A percentile compares a stretch with the other conserved stretches of the same genome.
These are phyloP conservation scores for Aspidoscelis tigris DNA, from an alignment of 2,113 vertebrate genomes.

Conservation along the genomic window DNA sequence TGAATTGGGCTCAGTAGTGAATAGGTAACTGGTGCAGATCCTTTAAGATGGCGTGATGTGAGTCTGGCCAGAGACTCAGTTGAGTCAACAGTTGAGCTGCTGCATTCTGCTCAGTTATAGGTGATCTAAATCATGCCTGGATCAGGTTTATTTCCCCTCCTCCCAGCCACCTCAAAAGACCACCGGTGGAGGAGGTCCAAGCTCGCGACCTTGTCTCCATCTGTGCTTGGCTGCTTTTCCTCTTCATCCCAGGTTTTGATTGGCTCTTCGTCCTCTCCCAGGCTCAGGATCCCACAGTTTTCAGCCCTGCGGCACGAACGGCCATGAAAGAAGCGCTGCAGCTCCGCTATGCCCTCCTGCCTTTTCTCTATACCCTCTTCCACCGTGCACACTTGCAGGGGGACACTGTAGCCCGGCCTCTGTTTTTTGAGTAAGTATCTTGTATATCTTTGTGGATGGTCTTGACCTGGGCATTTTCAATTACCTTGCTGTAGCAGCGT, in stretches of 20 bases:
- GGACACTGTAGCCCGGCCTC: constrained; percentile 82
- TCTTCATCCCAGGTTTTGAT: background rate
- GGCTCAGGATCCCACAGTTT: constrained; percentile 85
- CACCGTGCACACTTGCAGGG: constrained; percentile 82
- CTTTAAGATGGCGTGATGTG: too few relatives aligned
- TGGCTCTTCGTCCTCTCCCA: constrained; percentile 24
- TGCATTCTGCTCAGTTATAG: too few relatives aligned
- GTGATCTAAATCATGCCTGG: too few relatives aligned
- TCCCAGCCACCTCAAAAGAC: background rate
- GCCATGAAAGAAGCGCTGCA: constrained; percentile 86
- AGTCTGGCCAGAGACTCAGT: too few relatives aligned
- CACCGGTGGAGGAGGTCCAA: too few relatives aligned
- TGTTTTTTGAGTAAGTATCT: constrained; percentile 87
- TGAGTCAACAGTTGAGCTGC: too few relatives aligned
- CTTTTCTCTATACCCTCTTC: constrained; percentile 89
- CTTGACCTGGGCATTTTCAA: too few relatives aligned
- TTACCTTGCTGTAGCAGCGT: background rate
- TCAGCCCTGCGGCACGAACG: constrained; percentile 74
- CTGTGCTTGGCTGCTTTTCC: background rate
- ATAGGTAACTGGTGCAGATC: too few relatives aligned
- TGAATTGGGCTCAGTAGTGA: too few relatives aligned
- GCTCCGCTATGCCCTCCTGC: constrained; percentile 86
- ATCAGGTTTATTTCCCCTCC: background rate
- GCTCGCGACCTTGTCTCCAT: background rate
- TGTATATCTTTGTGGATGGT: background rate